Percentiles rank a stretch among this genome's conserved stretches.
Conservation (phyloP, 2,113 vertebrate genomes). For the Choloepus hoffmanni region DNA sequence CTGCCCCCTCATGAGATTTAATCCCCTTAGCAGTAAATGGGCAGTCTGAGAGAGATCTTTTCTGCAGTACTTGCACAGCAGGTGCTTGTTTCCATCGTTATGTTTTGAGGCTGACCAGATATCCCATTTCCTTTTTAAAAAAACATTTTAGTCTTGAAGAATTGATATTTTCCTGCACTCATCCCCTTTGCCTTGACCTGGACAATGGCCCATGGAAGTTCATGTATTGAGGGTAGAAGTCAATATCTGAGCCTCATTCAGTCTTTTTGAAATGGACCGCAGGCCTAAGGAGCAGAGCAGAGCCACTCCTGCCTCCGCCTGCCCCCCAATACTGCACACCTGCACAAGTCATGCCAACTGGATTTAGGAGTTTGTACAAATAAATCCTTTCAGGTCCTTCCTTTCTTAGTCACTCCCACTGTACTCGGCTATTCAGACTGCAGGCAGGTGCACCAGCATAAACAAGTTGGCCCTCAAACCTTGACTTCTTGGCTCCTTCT, state of each 20-base stretch:
- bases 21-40: not conserved
- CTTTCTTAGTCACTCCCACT: not conserved
- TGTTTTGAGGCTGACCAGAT: not conserved
- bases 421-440: not conserved
- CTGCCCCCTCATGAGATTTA: not conserved
- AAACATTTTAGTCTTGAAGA: not conserved
- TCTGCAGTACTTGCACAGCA: not conserved
- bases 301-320: not conserved
- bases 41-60: not conserved
- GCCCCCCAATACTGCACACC: not conserved
- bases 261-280: not conserved
- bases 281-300: not conserved
- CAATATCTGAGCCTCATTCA: not conserved
- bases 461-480: not conserved
- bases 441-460: not conserved
- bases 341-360: not conserved
- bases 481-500: not conserved
- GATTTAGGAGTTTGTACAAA: not conserved
- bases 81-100: not conserved
- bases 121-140: not conserved
- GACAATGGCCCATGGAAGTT: not conserved
- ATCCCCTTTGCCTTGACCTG: not conserved
- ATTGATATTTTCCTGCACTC: not conserved
- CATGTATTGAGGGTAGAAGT: not conserved
- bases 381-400: not conserved